A percentile compares a stretch with the other conserved stretches of the same genome.
Conservation (phyloP, 2,888 invertebrate genomes). For the Caenorhabditis sp. region DNA sequence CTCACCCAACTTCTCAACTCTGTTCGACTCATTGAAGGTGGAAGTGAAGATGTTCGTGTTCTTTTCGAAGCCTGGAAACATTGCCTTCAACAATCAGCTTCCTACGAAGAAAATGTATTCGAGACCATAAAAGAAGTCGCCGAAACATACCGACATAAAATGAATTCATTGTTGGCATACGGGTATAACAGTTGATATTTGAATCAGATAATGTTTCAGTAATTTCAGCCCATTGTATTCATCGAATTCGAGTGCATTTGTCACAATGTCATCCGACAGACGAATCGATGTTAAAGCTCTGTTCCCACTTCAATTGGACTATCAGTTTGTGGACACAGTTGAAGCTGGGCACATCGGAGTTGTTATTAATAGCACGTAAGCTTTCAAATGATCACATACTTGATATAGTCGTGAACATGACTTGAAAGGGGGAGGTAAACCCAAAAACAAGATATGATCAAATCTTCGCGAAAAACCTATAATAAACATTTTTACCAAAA, state of each 20-base stretch:
- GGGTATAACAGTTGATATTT: constrained; percentile 15
- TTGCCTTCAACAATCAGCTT: constrained; percentile 23
- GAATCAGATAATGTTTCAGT: not conserved
- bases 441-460: no score
- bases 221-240: constrained; percentile 30
- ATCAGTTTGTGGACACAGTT: constrained; percentile 31
- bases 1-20: constrained; percentile 25
- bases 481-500: not conserved
- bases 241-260: constrained; percentile 5
- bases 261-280: constrained; percentile 1
- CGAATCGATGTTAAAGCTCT: constrained; percentile 22
- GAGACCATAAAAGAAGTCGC: constrained; percentile 14
- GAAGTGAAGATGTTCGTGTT: constrained; percentile 44
- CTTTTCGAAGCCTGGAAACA: constrained; percentile 37
- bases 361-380: constrained; percentile 37
- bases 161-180: constrained; percentile 30
- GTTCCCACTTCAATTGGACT: constrained; percentile 39
- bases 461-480: no score
- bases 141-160: constrained; percentile 24
- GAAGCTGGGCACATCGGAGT: constrained; percentile 39
- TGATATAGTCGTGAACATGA: no score
- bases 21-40: constrained; percentile 32
- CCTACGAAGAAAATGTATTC: constrained; percentile 16
- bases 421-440: no score
- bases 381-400: no score